Conservation (phyloP, 2,113 vertebrate genomes). For the Lipophrys pholis region DNA sequence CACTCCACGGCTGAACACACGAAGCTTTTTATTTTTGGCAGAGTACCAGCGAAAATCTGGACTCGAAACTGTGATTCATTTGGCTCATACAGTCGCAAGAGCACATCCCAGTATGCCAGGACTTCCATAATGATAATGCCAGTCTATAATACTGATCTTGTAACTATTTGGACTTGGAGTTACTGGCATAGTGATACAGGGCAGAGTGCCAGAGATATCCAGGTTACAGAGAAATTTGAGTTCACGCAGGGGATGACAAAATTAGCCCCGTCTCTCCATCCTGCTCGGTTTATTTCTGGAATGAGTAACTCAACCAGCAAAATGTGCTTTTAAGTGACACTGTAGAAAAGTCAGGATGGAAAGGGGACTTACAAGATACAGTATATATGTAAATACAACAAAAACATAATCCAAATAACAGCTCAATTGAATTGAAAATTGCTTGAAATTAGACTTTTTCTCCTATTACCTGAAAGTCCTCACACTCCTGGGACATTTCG, state of each 20-base stretch:
- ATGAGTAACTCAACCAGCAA: conserved; percentile 3
- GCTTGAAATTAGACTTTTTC: no score
- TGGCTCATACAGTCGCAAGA: conserved; percentile 23
- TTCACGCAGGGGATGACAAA: conserved; percentile 59
- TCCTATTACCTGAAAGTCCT: no score
- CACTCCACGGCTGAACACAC: conserved; percentile 10
- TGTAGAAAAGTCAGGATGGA: background rate
- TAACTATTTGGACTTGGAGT: conserved; percentile 63
- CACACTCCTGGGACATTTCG: no score
- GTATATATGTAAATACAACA: background rate
- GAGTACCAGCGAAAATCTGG: conserved; percentile 20
- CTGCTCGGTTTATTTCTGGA: conserved; percentile 47
- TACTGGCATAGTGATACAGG: conserved; percentile 70
- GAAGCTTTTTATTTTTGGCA: conserved; percentile 17
- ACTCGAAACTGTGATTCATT: conserved; percentile 43
- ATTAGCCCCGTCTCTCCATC: conserved; percentile 46
- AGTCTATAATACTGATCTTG: conserved; percentile 57
- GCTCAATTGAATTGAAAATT: background rate
- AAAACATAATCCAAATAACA: accelerated
- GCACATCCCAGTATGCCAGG: conserved; percentile 34
- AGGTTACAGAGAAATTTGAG: conserved; percentile 61
- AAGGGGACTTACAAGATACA: background rate
- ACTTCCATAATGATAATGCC: conserved; percentile 61
- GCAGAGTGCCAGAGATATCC: conserved; percentile 57
- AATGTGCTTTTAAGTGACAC: conserved; percentile 14